Conservation (phyloP, 2,113 vertebrate species). For the Chionomys nivalis region DNA sequence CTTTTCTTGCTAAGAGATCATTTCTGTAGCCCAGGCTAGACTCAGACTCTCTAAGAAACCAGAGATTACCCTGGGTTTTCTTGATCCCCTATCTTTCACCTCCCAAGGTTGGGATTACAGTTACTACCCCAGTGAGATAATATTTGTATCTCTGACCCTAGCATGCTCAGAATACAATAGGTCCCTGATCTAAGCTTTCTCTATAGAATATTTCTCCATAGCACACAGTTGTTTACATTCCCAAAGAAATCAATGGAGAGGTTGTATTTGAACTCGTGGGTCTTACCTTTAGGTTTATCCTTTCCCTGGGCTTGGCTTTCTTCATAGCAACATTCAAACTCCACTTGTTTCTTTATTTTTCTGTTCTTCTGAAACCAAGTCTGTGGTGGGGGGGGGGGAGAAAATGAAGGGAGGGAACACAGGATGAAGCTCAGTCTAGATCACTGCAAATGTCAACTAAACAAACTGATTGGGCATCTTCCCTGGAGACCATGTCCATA, state of each 20-base stretch:
- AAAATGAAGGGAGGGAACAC: neutral
- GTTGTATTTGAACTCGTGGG: neutral
- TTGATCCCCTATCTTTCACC: neutral
- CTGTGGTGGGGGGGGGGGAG: neutral
- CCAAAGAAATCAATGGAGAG: neutral
- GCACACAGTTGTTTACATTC: neutral
- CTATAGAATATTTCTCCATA: neutral
- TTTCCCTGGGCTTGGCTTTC: neutral
- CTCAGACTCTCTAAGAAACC: neutral
- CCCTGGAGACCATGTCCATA: too few relatives aligned
- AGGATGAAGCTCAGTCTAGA: neutral
- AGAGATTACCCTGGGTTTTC: neutral
- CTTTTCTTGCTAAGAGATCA: neutral
- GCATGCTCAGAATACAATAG: too few relatives aligned
- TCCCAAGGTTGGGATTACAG: neutral
- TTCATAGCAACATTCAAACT: neutral
- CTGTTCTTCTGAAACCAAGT: conserved; percentile 52
- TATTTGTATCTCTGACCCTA: neutral
- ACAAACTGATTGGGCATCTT: neutral
- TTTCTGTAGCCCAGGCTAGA: neutral
- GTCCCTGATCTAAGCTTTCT: neutral
- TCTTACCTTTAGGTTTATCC: neutral
- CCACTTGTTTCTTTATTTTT: neutral
- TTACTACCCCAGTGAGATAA: neutral
- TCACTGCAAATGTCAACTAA: neutral